phyloP scores from a whole-genome alignment of 2,888 invertebrate species.

The Scotopteryx bipunctaria region DNA sequence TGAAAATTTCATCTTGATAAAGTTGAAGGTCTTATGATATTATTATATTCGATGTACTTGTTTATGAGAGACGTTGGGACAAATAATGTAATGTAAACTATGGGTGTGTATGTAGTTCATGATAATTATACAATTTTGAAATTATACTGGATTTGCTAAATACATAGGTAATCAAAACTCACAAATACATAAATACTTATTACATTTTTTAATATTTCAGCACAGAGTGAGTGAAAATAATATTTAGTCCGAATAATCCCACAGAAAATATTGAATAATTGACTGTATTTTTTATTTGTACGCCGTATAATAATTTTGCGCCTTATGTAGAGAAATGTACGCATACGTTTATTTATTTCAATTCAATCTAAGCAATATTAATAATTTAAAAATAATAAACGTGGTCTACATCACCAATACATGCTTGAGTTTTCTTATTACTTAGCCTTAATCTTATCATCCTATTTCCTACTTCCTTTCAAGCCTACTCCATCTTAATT shows the following conservation, averaged over 20 bases:
- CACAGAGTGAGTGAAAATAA: slow-evolving; percentile 3
- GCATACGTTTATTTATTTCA: slow-evolving; percentile 76
- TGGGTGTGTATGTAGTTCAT: slow-evolving; percentile 18
- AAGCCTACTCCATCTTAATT: no score
- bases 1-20: slow-evolving; percentile 20
- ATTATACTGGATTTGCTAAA: slow-evolving; percentile 28
- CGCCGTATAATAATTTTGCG: slow-evolving; percentile 58
- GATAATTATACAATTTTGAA: slow-evolving; percentile 15
- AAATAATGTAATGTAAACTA: slow-evolving; percentile 2
- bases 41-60: slow-evolving; percentile 23
- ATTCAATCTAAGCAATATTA: slow-evolving; percentile 80
- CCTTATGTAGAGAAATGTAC: slow-evolving; percentile 65
- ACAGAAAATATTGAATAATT: slow-evolving; percentile 27
- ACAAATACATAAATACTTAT: no score
- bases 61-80: slow-evolving; percentile 10
- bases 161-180: neutral
- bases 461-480: no score
- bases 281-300: slow-evolving; percentile 48
- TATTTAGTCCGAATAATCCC: slow-evolving; percentile 31
- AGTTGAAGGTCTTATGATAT: slow-evolving; percentile 32
- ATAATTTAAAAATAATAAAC: slow-evolving; percentile 71
- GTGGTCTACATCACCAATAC: slow-evolving; percentile 65
- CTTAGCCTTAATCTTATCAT: no score
- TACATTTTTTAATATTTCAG: neutral
- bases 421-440: slow-evolving; percentile 42